Conservation (phyloP, 2,113 vertebrate species). For the Oryzias celebensis region DNA sequence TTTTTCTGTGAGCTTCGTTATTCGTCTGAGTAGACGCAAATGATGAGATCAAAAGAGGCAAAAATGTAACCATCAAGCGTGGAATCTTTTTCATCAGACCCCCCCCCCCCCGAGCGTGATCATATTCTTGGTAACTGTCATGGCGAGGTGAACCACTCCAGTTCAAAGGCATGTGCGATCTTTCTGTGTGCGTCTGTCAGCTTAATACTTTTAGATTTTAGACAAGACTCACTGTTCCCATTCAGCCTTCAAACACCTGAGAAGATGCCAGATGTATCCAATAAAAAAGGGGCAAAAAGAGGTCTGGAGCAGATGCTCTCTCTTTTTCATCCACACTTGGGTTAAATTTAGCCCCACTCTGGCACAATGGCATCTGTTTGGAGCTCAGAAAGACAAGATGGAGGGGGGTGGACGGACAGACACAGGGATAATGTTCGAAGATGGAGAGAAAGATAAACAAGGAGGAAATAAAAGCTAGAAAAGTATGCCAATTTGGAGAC, state of each 20-base stretch:
- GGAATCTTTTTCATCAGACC: slow-evolving; percentile 31
- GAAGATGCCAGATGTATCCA: slow-evolving; percentile 15
- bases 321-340: slow-evolving; percentile 56
- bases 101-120: slow-evolving; percentile 21
- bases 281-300: slow-evolving; percentile 5
- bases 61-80: slow-evolving; percentile 55
- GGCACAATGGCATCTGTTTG: slow-evolving; percentile 69
- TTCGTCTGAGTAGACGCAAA: slow-evolving; percentile 22
- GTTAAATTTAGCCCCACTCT: slow-evolving; percentile 63
- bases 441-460: slow-evolving; percentile 2
- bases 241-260: slow-evolving; percentile 28
- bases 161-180: not conserved
- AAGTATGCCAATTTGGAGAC: not conserved
- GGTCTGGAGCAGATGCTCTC: slow-evolving; percentile 55
- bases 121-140: slow-evolving; percentile 24
- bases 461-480: not conserved
- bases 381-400: slow-evolving; percentile 39
- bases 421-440: slow-evolving; percentile 17
- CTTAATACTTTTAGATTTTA: slow-evolving; percentile 8
- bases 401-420: slow-evolving; percentile 12
- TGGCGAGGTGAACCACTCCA: slow-evolving; percentile 11
- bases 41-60: slow-evolving; percentile 61
- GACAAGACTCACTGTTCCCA: slow-evolving; percentile 7
- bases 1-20: slow-evolving; percentile 34
- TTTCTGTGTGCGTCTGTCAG: not conserved